Evolutionary conservation across 2,797 vertebrate genomes (phyloP), one percentile per base, ranked within the genome.

Genomic region (Staurois parvus): DNA sequence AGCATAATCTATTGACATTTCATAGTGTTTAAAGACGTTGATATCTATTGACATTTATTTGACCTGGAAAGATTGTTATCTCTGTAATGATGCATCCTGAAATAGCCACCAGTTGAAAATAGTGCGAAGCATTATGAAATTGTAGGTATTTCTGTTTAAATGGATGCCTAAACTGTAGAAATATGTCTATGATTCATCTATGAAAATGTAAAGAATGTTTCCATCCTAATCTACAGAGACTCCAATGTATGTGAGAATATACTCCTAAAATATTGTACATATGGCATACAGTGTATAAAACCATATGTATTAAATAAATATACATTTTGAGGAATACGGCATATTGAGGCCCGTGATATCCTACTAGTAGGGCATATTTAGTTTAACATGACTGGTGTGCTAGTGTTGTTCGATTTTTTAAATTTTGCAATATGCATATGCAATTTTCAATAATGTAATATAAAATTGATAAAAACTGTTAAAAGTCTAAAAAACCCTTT

Each of bases 31-130:
- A 79, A 83, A 79, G 73, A 62, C 67, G 75, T 68, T 78, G 85
- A 83, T 59, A 79, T 56, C 75, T 79, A 79, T 79, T 83, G 76
- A 83, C 81, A 86, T 86, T 77, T 86, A 29, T 72, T 52, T 77
- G 85, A 72, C 79, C 79, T 84, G 48, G 66, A 79, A 73, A 87
- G 75, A 62, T 73, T 48, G 56, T 77, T 78, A 79, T 78, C 34
- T 83, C 59, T 40, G 52, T 87, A 83, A 83, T 78, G 68, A 56
- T 68, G 42, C 24, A 30, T 72, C 59, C 37, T 78, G 37, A 70
- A 42, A 66, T 67, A 68, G 74, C 69, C 83, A 69, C 75, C 80
- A 83, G 52, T 73, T 67, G 40, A 66, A 52, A 10, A 42, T 68
- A 28, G 37, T 32, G 34, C 37, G 67, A 30, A 68, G 19, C 12